Percentiles rank a stretch among this genome's conserved stretches.
Conservation (phyloP, 2,113 vertebrate genomes). For the Seriola rivoliana region DNA sequence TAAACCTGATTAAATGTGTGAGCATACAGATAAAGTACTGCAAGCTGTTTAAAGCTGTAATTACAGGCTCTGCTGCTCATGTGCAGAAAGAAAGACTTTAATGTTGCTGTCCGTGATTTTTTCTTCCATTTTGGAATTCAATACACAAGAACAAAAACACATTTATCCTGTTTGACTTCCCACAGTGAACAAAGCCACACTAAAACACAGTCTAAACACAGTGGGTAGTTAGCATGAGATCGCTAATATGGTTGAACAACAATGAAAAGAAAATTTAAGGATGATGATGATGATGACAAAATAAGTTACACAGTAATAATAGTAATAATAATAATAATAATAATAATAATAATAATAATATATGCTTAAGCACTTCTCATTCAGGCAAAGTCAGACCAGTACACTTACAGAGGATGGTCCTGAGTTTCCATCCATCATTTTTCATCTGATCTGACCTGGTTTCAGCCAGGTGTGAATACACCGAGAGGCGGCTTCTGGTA, state of each 20-base stretch:
- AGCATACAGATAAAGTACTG: conserved; percentile 1
- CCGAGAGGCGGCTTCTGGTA: not conserved
- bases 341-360: not conserved
- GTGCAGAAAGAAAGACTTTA: conserved; percentile 13
- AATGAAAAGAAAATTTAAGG: not conserved
- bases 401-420: not conserved
- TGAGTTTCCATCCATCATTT: conserved; percentile 6
- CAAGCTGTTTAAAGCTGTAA: conserved; percentile 10
- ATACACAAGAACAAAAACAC: not conserved
- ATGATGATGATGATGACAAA: no score
- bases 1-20: not conserved
- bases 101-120: not conserved
- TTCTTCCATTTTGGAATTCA: not conserved
- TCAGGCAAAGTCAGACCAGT: not conserved
- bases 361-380: not conserved
- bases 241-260: not conserved
- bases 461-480: conserved; percentile 22
- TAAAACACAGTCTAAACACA: not conserved
- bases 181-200: not conserved
- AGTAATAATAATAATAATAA: no score
- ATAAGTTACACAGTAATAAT: no score
- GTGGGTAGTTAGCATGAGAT: no score
- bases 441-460: conserved; percentile 19
- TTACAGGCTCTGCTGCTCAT: conserved; percentile 19
- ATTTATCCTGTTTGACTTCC: not conserved